These are phyloP conservation scores for Penaeus monodon DNA, from an alignment of 2,888 invertebrate genomes.

Conservation along the genomic window DNA sequence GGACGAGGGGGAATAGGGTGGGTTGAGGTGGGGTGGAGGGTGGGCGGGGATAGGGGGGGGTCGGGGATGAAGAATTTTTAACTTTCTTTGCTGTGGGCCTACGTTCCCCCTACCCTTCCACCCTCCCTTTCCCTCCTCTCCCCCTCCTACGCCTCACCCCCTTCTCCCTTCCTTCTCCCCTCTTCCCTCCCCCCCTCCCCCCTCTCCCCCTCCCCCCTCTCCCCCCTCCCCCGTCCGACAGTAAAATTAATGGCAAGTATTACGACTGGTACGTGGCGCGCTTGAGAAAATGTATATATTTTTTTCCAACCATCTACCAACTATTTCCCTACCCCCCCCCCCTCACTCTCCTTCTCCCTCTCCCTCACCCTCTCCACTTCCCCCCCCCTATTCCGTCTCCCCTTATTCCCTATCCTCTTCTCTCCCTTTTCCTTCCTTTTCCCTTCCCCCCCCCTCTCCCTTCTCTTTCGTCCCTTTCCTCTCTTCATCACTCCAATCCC, in stretches of 20 bases:
- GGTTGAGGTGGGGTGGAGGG: too few species aligned
- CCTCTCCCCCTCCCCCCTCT: too few species aligned
- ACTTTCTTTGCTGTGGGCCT: slow-evolving; percentile 41
- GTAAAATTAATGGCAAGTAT: slow-evolving; percentile 57
- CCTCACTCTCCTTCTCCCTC: background rate
- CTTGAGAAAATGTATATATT: slow-evolving; percentile 26
- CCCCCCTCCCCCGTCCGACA: slow-evolving; percentile 20
- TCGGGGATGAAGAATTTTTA: slow-evolving; percentile 17
- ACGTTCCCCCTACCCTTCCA: background rate
- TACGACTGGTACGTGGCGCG: slow-evolving; percentile 47
- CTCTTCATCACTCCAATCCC: background rate
- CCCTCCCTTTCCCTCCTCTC: too few species aligned
- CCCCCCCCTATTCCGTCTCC: background rate
- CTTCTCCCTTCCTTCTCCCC: too few species aligned
- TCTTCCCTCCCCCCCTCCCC: too few species aligned
- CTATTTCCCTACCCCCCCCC: background rate
- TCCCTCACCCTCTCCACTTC: background rate
- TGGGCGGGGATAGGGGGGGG: background rate
- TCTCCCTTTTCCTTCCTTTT: background rate
- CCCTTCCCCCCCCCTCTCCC: background rate
- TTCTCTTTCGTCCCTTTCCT: background rate
- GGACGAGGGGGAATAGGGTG: too few species aligned
- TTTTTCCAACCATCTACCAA: background rate
- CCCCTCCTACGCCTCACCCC: too few species aligned
- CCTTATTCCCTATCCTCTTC: background rate